phyloP scores from a whole-genome alignment of 2,113 vertebrate genomes.

The Grallaria varia region DNA sequence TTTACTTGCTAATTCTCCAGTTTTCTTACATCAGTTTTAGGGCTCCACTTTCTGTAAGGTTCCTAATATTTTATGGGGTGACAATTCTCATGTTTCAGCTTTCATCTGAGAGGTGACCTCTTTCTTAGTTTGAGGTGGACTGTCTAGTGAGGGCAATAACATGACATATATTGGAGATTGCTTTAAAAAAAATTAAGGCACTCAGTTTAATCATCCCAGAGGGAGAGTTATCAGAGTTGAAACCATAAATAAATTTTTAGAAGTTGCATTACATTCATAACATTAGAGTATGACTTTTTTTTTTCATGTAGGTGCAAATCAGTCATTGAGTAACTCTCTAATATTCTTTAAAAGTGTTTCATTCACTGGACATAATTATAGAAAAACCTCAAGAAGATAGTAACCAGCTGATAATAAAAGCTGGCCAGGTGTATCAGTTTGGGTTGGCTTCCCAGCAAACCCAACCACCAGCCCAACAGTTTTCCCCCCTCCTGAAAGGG shows the following conservation, averaged over 20 bases:
- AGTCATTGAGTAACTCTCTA: neutral
- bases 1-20: conserved; percentile 10
- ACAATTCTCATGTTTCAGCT: neutral
- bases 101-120: neutral
- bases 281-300: neutral
- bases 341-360: neutral
- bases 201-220: neutral
- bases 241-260: neutral
- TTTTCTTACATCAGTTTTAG: neutral
- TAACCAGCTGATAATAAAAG: neutral
- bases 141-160: neutral
- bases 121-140: neutral
- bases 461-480: no score
- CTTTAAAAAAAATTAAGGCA: neutral
- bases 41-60: neutral
- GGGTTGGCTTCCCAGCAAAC: no score
- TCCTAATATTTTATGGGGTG: neutral
- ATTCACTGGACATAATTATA: neutral
- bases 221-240: neutral
- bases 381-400: neutral
- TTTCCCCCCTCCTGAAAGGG: no score
- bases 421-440: no score
- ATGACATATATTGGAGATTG: neutral
- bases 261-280: neutral
- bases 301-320: neutral